phyloP scores from a whole-genome alignment of 2,888 invertebrate genomes.

The Dryobotodes eremita region DNA sequence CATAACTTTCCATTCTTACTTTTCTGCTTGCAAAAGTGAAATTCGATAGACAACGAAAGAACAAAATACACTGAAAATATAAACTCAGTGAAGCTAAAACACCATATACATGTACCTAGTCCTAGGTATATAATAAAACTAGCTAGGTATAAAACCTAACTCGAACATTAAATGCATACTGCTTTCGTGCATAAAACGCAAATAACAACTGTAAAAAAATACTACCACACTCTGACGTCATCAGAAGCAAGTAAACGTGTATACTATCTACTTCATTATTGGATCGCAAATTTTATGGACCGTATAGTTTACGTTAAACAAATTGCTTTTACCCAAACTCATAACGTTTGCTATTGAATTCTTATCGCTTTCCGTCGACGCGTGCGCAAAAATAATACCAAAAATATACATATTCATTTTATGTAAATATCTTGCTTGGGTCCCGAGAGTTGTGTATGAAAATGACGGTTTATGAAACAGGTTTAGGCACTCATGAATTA shows the following conservation, averaged over 20 bases:
- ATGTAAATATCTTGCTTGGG: slow-evolving; percentile 55
- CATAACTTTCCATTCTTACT: not conserved
- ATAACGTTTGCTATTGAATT: slow-evolving; percentile 76
- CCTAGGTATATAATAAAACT: not conserved
- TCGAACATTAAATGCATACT: not conserved
- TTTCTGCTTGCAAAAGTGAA: no score
- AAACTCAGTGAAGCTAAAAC: not conserved
- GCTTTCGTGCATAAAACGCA: slow-evolving; percentile 1
- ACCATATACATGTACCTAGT: not conserved
- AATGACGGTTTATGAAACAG: slow-evolving; percentile 24
- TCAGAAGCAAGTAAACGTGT: slow-evolving; percentile 15
- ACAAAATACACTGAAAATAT: not conserved
- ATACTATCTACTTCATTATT: slow-evolving; percentile 53
- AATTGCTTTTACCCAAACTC: slow-evolving; percentile 68
- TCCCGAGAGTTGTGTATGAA: slow-evolving; percentile 34
- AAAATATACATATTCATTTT: slow-evolving; percentile 60
- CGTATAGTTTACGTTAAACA: slow-evolving; percentile 65
- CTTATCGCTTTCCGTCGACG: slow-evolving; percentile 77
- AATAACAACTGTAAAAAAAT: slow-evolving; percentile 22
- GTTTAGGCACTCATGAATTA: slow-evolving; percentile 45
- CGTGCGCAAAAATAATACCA: slow-evolving; percentile 63
- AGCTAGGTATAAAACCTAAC: not conserved
- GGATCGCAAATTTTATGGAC: slow-evolving; percentile 60
- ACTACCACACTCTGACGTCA: slow-evolving; percentile 34
- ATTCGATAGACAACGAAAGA: not conserved